These are phyloP conservation scores for Brachyhypopomus occidentalis DNA, from an alignment of 2,113 vertebrate genomes.

Conservation along the genomic window DNA sequence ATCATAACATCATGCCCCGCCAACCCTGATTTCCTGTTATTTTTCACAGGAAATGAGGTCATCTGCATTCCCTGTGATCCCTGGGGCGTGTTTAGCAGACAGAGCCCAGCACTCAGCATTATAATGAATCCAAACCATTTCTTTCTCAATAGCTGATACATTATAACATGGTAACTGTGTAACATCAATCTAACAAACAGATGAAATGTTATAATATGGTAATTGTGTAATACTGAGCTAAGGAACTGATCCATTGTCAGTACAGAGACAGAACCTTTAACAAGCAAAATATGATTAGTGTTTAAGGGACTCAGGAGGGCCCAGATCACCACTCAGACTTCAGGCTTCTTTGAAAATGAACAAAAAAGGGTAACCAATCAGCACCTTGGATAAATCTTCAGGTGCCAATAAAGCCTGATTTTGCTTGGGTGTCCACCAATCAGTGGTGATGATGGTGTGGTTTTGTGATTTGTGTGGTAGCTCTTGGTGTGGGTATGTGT, in stretches of 20 bases:
- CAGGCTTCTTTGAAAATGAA: not conserved
- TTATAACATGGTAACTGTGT: not conserved
- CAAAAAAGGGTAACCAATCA: not conserved
- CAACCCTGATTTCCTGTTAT: slow-evolving; percentile 38
- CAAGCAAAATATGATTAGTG: not conserved
- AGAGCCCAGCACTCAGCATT: not conserved
- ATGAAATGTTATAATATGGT: slow-evolving; percentile 1
- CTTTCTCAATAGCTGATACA: slow-evolving; percentile 23
- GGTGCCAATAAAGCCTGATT: not conserved
- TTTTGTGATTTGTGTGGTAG: no score
- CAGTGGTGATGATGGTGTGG: not conserved
- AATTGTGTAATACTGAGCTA: not conserved
- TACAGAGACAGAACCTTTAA: not conserved
- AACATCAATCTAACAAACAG: slow-evolving; percentile 9
- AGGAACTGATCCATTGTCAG: slow-evolving; percentile 18
- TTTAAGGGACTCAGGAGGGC: slow-evolving; percentile 3
- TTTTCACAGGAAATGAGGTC: slow-evolving; percentile 41
- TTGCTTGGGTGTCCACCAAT: not conserved
- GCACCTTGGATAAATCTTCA: not conserved
- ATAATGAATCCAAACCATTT: slow-evolving; percentile 22
- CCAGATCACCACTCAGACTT: not conserved
- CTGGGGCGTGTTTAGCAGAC: slow-evolving; percentile 12
- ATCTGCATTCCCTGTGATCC: slow-evolving; percentile 28
- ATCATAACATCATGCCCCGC: slow-evolving; percentile 25
- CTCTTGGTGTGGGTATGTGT: not conserved